Evolutionary conservation across 2,113 vertebrate genomes (phyloP), one percentile per base, ranked within the genome.

Genomic region (Plectropomus leopardus): DNA sequence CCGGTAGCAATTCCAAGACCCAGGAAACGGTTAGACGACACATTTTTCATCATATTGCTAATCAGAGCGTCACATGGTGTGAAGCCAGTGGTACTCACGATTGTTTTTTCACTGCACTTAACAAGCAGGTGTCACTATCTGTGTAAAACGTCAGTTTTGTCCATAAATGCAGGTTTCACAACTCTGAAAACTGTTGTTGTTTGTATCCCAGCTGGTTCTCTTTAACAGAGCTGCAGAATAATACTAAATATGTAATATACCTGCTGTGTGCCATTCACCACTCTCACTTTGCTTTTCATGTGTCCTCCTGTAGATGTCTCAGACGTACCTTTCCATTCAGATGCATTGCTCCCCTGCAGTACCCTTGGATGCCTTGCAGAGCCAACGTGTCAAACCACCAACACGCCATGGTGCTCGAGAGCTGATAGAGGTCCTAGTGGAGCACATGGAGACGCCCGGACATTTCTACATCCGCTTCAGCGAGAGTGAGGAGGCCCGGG

Each of bases 381-480:
- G 92, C 36, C 93, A 94, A 74, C 95, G 89, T 19, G 93, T 99
- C 79, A 92, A 85, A 84, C 78, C 93, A 19, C 95, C 97, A 0
- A 95, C 94, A 0, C 91, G 54, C 0, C 86, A 92, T 44, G 70
- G 73, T 15, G 93, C 83, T 53, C 88, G 90, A 42, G 93, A 95
- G 63, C 85, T 97, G 13, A 84, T 96, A 19, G 93, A 94, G 6
- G 95, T 97, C 36, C 81, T 94, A 66, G 96, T 98, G 85, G 97
- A 97, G 45, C 91, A 91, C 0, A 15, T 96, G 6, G 60, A 94
- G 69, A 96, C 97, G 10, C 98, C 97, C 0, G 95, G 94, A 84
- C 92, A 96, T 59, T 99, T 99, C 93, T 97, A 97, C 84, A 28
- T 99, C 68, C 94, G 94, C 13, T 91, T 97, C 84, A 94, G 87